These are phyloP conservation scores for Habrosyne pyritoides DNA, from an alignment of 2,888 invertebrate species.

Conservation along the genomic window DNA sequence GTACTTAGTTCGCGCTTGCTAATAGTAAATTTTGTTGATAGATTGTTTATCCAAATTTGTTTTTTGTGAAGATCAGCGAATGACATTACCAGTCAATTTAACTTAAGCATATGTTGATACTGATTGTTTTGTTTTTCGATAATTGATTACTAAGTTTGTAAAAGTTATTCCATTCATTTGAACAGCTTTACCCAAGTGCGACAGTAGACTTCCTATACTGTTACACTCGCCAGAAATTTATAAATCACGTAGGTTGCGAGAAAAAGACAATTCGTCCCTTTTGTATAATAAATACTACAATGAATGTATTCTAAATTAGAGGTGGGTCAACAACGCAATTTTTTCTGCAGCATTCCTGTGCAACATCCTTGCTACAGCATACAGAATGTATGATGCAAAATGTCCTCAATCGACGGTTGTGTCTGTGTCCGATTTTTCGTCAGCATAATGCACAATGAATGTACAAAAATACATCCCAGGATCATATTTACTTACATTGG, in stretches of 20 bases:
- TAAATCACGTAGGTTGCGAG: slow-evolving; percentile 23
- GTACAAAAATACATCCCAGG: too few relatives aligned
- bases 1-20: too few relatives aligned
- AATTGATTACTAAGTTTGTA: background rate
- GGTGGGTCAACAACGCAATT: too few relatives aligned
- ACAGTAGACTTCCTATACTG: slow-evolving; percentile 28
- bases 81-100: background rate
- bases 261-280: slow-evolving; percentile 1
- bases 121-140: background rate
- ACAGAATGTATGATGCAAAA: too few relatives aligned
- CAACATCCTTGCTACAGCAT: too few relatives aligned
- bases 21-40: background rate
- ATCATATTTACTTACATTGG: too few relatives aligned
- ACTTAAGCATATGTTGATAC: background rate
- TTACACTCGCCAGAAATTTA: slow-evolving; percentile 36
- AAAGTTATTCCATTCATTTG: background rate
- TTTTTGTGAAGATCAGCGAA: background rate
- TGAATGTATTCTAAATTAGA: too few relatives aligned
- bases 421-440: too few relatives aligned
- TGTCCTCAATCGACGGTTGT: too few relatives aligned
- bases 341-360: too few relatives aligned
- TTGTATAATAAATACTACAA: background rate
- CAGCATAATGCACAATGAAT: too few relatives aligned
- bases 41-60: background rate
- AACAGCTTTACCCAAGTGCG: background rate